Conservation (phyloP, 2,888 invertebrate genomes). For the Platerodrilus igneus region DNA sequence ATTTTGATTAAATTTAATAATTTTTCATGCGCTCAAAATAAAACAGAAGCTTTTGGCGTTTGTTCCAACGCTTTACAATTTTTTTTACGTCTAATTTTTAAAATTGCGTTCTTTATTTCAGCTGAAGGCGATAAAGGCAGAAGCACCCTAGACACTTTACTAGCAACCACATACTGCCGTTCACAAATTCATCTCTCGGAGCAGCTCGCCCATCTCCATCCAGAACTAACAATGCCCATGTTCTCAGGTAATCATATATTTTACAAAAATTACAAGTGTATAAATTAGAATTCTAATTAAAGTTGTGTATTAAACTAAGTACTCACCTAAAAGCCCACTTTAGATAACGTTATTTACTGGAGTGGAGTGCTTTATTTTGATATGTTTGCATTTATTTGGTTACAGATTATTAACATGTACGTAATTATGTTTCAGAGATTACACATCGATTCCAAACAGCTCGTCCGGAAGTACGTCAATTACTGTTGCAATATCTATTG, state of each 20-base stretch:
- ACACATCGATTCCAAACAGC: conserved; percentile 96
- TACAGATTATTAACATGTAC: no score
- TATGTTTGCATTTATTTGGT: not conserved
- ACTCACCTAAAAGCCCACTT: no score
- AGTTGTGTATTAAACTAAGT: not conserved
- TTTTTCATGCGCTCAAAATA: no score
- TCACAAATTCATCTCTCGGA: conserved; percentile 90
- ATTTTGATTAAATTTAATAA: no score
- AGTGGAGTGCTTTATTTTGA: not conserved
- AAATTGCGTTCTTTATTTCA: conserved; percentile 41
- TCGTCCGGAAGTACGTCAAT: conserved; percentile 84
- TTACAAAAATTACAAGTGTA: no score
- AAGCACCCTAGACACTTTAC: conserved; percentile 78
- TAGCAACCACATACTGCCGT: conserved; percentile 84
- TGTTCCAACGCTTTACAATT: no score
- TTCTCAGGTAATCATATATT: conserved; percentile 94
- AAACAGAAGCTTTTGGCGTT: no score
- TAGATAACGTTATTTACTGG: not conserved
- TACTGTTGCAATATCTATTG: conserved; percentile 85
- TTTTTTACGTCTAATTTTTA: no score
- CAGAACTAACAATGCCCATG: conserved; percentile 98
- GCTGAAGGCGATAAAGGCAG: conserved; percentile 58
- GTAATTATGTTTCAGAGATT: conserved; percentile 79
- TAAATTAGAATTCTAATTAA: no score
- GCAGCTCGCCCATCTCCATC: conserved; percentile 89